Conservation (phyloP, 2,888 invertebrate genomes). For the Lithodes maja region DNA sequence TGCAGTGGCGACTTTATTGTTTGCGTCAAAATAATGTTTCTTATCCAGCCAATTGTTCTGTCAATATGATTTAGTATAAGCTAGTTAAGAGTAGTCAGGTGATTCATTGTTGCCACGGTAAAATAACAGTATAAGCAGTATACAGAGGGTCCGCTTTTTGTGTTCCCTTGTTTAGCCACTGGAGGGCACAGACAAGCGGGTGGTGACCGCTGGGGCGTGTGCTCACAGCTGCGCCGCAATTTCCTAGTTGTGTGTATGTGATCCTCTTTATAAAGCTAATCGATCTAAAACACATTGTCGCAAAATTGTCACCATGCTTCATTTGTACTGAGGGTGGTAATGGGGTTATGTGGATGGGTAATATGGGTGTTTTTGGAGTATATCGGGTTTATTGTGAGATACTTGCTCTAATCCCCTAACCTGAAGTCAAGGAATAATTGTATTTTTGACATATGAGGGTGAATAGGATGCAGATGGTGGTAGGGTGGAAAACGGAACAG, state of each 20-base stretch:
- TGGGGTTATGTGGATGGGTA: background rate
- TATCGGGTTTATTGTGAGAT: background rate
- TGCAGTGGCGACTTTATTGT: no score
- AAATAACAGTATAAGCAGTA: no score
- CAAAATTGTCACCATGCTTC: background rate
- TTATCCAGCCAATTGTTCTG: no score
- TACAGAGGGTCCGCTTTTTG: no score
- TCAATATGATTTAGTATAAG: no score
- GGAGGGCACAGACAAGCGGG: no score
- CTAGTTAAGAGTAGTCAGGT: no score
- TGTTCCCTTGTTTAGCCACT: no score
- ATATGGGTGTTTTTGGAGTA: background rate
- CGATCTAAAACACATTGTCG: background rate
- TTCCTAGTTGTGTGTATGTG: constrained; percentile 8
- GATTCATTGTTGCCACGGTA: no score
- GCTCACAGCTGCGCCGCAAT: background rate
- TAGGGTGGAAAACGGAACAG: constrained; percentile 62
- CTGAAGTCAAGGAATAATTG: background rate
- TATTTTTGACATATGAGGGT: constrained; percentile 26
- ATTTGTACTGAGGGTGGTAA: background rate
- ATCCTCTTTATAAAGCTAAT: background rate
- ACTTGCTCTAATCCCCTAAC: background rate
- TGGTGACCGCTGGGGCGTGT: no score
- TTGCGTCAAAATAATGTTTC: no score
- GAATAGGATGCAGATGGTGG: constrained; percentile 59